A percentile compares a stretch with the other conserved stretches of the same genome.
Conservation (phyloP, 2,113 vertebrate genomes). For the Phalacrocorax carbo region DNA sequence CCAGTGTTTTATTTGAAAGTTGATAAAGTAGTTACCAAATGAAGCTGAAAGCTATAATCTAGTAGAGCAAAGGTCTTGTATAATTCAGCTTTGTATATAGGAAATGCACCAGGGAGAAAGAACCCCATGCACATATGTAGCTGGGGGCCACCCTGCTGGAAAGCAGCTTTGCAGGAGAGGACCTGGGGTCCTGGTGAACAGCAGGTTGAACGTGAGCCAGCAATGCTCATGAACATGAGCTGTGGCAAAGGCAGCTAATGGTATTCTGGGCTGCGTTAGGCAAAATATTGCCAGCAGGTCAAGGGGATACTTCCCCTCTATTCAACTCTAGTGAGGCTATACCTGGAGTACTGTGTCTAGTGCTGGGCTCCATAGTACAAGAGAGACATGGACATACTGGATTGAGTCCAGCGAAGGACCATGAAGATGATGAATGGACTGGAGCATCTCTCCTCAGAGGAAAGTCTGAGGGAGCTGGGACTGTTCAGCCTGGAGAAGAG, state of each 20-base stretch:
- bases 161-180: background rate
- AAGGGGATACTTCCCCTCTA: background rate
- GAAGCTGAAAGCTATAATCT: background rate
- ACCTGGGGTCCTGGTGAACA: background rate
- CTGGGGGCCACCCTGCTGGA: background rate
- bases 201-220: background rate
- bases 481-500: background rate
- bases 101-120: background rate
- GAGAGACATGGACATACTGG: background rate
- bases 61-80: background rate
- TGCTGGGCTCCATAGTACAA: background rate
- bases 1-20: background rate
- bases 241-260: background rate
- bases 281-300: background rate
- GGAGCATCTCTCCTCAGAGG: background rate
- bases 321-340: background rate
- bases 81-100: background rate
- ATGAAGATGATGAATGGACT: background rate
- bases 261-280: background rate
- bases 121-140: rapidly evolving
- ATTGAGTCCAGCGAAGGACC: background rate
- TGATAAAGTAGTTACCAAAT: background rate
- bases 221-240: too few relatives aligned
- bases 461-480: background rate
- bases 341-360: background rate